Evolutionary conservation across 2,888 invertebrate genomes (phyloP).

Genomic region (Pyralis farinalis): DNA sequence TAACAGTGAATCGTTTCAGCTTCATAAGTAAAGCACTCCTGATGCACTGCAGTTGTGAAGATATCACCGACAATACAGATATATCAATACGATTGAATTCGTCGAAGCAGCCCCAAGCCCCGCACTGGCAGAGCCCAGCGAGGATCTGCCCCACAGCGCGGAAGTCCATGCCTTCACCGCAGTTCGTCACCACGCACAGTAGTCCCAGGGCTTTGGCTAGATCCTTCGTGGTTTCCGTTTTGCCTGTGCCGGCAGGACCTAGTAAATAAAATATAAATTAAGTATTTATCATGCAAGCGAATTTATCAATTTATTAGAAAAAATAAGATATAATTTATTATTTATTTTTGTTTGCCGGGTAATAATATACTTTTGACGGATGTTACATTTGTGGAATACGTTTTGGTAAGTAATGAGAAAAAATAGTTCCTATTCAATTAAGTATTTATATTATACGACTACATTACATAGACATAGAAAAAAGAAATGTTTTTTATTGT

Average conservation of each 20-base stretch:
- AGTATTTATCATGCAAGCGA: not conserved
- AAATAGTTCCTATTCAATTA: too few relatives aligned
- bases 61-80: constrained; percentile 95
- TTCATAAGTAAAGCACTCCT: constrained; percentile 90
- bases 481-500: too few relatives aligned
- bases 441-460: too few relatives aligned
- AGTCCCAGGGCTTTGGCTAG: constrained; percentile 93
- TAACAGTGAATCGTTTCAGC: constrained; percentile 87
- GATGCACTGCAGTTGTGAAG: constrained; percentile 94
- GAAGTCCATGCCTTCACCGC: constrained; percentile 96
- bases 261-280: not conserved
- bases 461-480: too few relatives aligned
- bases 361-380: too few relatives aligned
- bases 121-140: constrained; percentile 90
- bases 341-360: too few relatives aligned
- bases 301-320: too few relatives aligned
- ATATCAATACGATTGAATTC: constrained; percentile 97
- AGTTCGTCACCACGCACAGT: constrained; percentile 93
- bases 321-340: too few relatives aligned
- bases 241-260: constrained; percentile 91
- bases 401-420: too few relatives aligned
- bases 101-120: constrained; percentile 98
- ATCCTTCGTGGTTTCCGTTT: constrained; percentile 96
- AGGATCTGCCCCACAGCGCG: constrained; percentile 86
- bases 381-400: too few relatives aligned